These are phyloP conservation scores for Muscicapa striata DNA, from an alignment of 2,797 vertebrate species.

Conservation along the genomic window DNA sequence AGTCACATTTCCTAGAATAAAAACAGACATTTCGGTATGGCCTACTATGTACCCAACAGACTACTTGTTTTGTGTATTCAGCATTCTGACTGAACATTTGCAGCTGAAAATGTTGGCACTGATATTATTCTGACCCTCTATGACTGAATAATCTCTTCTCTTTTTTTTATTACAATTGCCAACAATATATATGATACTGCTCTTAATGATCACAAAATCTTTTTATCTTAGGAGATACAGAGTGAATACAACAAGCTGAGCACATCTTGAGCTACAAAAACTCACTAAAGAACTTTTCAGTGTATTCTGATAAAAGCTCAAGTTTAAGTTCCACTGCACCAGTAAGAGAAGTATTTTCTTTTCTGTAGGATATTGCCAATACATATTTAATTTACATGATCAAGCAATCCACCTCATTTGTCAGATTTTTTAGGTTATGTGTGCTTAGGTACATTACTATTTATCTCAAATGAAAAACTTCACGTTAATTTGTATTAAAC, in stretches of 20 bases:
- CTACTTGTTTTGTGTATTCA: background rate
- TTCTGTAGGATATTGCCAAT: background rate
- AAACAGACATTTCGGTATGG: background rate
- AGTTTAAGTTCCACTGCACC: background rate
- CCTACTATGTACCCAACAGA: rapidly evolving
- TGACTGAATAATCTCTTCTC: background rate
- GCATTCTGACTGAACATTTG: background rate
- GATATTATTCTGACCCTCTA: background rate
- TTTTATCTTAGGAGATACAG: background rate
- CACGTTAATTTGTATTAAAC: background rate
- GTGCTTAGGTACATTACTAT: background rate
- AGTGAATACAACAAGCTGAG: background rate
- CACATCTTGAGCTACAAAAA: background rate
- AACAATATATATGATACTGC: background rate
- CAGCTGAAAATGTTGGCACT: background rate
- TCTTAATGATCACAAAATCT: background rate
- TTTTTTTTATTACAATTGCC: background rate
- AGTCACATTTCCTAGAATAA: background rate
- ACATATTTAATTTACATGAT: background rate
- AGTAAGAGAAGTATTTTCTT: background rate
- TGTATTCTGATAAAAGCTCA: background rate
- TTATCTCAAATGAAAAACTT: background rate
- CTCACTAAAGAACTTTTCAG: background rate
- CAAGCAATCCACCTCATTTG: background rate
- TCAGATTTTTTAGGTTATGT: background rate